phyloP scores from a whole-genome alignment of 2,797 vertebrate genomes.

The Oophaga sylvatica region DNA sequence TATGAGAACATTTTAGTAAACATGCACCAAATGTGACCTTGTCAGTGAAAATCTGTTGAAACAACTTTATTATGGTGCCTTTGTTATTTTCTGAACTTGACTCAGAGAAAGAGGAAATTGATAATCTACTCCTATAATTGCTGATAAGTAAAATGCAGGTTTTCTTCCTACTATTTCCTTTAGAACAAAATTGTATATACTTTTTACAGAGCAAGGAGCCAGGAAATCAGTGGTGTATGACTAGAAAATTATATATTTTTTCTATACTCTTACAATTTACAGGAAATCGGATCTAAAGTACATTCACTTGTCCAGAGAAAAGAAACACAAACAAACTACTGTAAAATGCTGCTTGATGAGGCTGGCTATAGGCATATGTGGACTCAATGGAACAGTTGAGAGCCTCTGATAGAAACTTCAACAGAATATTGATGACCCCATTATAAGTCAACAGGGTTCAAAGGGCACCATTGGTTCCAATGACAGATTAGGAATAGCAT shows the following conservation, averaged over 20 bases:
- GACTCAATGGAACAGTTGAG: no score
- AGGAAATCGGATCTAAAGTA: neutral
- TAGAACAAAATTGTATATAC: conserved; percentile 6
- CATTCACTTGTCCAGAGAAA: neutral
- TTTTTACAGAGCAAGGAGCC: neutral
- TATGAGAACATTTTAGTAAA: conserved; percentile 4
- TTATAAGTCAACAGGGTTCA: no score
- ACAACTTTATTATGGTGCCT: neutral
- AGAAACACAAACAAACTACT: neutral
- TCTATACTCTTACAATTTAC: neutral
- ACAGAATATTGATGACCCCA: no score
- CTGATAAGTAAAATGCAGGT: neutral
- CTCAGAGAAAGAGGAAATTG: neutral
- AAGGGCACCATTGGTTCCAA: no score
- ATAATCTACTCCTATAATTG: conserved; percentile 1
- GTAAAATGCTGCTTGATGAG: no score
- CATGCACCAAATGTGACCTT: neutral
- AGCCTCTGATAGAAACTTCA: no score
- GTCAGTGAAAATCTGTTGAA: neutral
- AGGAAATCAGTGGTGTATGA: neutral
- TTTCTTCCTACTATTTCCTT: conserved; percentile 11
- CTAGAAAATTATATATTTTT: neutral
- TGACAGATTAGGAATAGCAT: no score
- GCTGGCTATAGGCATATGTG: no score
- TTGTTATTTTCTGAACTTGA: conserved; percentile 13